phyloP scores from a whole-genome alignment of 2,113 vertebrate species.

The Mola mola region DNA sequence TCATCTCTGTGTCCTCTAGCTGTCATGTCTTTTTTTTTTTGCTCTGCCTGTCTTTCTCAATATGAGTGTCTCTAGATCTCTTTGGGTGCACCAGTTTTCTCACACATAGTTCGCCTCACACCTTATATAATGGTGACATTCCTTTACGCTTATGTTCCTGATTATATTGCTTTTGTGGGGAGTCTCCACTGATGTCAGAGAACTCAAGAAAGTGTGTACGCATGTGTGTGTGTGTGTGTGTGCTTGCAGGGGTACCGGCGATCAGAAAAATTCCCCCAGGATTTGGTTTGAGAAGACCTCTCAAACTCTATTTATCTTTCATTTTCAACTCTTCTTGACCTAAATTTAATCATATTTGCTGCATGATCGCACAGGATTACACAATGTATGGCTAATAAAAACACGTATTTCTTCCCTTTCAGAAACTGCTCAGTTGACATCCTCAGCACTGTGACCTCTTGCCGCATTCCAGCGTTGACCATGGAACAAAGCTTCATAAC shows the following conservation, averaged over 20 bases:
- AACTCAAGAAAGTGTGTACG: neutral
- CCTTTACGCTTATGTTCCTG: slow-evolving; percentile 69
- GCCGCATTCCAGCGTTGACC: slow-evolving; percentile 33
- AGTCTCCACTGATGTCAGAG: slow-evolving; percentile 16
- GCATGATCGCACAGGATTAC: no score
- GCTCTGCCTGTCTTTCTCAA: slow-evolving; percentile 39
- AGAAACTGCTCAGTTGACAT: slow-evolving; percentile 5
- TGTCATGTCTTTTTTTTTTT: slow-evolving; percentile 18
- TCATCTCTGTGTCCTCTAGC: neutral
- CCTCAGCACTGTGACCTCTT: slow-evolving; percentile 6
- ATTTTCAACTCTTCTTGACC: neutral
- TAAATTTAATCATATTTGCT: no score
- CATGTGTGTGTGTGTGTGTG: neutral
- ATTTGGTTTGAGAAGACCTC: neutral
- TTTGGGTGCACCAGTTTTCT: slow-evolving; percentile 36
- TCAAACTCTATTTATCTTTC: neutral
- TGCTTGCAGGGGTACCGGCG: no score
- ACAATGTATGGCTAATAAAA: neutral
- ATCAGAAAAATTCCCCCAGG: slow-evolving; percentile 5
- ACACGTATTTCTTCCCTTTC: neutral
- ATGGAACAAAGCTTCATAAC: slow-evolving; percentile 4
- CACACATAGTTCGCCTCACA: slow-evolving; percentile 45
- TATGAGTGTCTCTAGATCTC: slow-evolving; percentile 51
- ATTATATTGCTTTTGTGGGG: slow-evolving; percentile 51
- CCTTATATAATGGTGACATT: slow-evolving; percentile 74